These are phyloP conservation scores for Gorsachius magnificus DNA, from an alignment of 2,797 vertebrate species.

Conservation along the genomic window DNA sequence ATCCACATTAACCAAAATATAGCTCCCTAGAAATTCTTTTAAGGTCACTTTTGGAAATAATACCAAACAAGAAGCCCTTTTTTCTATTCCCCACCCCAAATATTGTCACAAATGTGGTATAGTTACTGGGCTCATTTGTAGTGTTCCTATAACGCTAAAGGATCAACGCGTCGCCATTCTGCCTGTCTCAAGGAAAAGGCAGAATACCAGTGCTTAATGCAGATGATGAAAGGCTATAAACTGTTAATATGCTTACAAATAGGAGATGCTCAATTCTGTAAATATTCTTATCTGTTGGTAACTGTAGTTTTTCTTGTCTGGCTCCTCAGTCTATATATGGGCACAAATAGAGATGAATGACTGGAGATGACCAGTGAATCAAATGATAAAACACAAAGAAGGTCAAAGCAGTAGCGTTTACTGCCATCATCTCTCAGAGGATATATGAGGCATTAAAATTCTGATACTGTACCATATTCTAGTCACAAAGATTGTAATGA, in stretches of 20 bases:
- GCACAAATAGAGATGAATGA: background rate
- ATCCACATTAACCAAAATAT: background rate
- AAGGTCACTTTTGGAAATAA: background rate
- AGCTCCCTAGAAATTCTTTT: background rate
- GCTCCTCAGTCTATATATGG: background rate
- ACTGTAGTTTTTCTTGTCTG: background rate
- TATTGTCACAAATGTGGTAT: background rate
- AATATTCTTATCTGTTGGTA: conserved; percentile 23
- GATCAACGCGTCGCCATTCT: background rate
- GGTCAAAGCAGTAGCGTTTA: conserved; percentile 68
- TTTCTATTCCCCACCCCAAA: background rate
- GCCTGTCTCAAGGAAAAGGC: background rate
- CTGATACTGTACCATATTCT: conserved; percentile 47
- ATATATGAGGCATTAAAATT: conserved; percentile 69
- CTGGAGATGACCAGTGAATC: conserved; percentile 26
- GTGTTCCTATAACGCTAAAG: background rate
- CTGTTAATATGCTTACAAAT: conserved; percentile 11
- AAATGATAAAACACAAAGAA: conserved; percentile 55
- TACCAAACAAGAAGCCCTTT: background rate
- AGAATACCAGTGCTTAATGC: background rate
- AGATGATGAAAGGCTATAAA: background rate
- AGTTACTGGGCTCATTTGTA: background rate
- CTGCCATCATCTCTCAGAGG: conserved; percentile 55
- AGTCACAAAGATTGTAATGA: conserved; percentile 66
- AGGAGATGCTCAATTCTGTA: background rate